Percentiles rank a stretch among this genome's conserved stretches.
Evolutionary conservation across 2,888 invertebrate species (phyloP).

Genomic region (Folsomia manolachei): DNA sequence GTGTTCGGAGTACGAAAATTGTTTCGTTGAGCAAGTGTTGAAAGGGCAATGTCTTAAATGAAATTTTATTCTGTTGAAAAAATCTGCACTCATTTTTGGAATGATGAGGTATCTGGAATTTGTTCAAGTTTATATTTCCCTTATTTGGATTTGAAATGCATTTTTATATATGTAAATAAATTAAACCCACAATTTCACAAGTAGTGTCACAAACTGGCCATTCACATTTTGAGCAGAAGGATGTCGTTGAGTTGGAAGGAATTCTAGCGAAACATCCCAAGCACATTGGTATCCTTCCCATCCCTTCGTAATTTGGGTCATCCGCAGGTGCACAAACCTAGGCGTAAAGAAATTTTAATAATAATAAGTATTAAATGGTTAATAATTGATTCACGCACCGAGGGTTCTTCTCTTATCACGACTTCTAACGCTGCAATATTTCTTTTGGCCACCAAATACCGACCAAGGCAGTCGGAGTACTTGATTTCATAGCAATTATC

Average conservation of each 20-base stretch:
- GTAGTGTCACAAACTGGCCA: constrained; percentile 34
- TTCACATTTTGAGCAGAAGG: constrained; percentile 29
- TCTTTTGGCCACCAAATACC: constrained; percentile 37
- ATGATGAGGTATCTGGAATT: constrained; percentile 34
- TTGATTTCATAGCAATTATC: constrained; percentile 30
- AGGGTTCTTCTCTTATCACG: constrained; percentile 39
- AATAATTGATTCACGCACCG: too few relatives aligned
- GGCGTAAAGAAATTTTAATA: too few relatives aligned
- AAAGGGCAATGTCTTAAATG: constrained; percentile 18
- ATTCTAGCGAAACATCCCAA: constrained; percentile 41
- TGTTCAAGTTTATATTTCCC: neutral
- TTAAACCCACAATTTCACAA: constrained; percentile 31
- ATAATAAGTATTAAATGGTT: too few relatives aligned
- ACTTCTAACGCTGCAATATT: constrained; percentile 35
- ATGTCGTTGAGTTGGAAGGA: constrained; percentile 16
- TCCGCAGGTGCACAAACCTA: constrained; percentile 44
- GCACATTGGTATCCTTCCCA: constrained; percentile 38
- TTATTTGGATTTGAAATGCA: neutral
- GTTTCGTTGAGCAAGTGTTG: constrained; percentile 36
- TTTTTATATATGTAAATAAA: neutral
- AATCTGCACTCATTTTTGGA: constrained; percentile 38
- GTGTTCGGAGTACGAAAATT: constrained; percentile 36
- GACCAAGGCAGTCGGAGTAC: constrained; percentile 35
- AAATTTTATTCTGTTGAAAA: constrained; percentile 26
- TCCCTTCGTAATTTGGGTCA: constrained; percentile 31